Evolutionary conservation across 2,113 vertebrate genomes (phyloP), one percentile per base, ranked within the genome.

Genomic region (Aphelocoma coerulescens): DNA sequence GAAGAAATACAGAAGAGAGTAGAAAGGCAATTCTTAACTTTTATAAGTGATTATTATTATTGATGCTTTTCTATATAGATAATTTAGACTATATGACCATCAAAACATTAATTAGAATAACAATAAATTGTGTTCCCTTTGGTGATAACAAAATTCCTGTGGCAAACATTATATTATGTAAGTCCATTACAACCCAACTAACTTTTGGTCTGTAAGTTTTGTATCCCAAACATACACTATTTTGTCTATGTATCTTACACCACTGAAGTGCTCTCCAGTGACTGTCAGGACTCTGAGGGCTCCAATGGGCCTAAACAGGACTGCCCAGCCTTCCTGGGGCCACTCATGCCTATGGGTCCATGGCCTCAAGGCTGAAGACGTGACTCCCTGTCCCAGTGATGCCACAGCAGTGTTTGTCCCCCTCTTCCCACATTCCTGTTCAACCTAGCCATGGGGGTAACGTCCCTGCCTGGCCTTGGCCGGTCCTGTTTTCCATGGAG

Each of bases 261-360:
- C 23, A n/a, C 13, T 43, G 21, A 88, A 58, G 21, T 16, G 71
- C 44, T 58, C 16, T 24, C n/a, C 61, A 65, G 3, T 33, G 32
- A 39, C 32, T 62, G 6, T 35, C 3, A 5, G 48, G 27, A 30
- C n/a, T 39, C 46, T 61, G 46, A 66, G 41, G 20, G 30, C 13
- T 69, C 9, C 46, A 30, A 55, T 3, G 5, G 16, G 4, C 16
- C 28, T 35, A 23, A 65, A 20, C 2, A 37, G 7, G 24, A 51
- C 10, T 52, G 23, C 5, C 11, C 13, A 52, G 24, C 7, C 15
- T 52, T 15, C 32, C 46, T 1, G 0, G 3, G 27, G 55, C 22
- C 6, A 46, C 3, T 5, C 6, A 41, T 6, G 26, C 9, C 33
- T 13, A 3, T 16, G 6, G 2, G 5, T 63, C 26, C 15, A 37